Evolutionary conservation across 2,797 vertebrate genomes (phyloP).

Genomic region (Podarcis lilfordi): DNA sequence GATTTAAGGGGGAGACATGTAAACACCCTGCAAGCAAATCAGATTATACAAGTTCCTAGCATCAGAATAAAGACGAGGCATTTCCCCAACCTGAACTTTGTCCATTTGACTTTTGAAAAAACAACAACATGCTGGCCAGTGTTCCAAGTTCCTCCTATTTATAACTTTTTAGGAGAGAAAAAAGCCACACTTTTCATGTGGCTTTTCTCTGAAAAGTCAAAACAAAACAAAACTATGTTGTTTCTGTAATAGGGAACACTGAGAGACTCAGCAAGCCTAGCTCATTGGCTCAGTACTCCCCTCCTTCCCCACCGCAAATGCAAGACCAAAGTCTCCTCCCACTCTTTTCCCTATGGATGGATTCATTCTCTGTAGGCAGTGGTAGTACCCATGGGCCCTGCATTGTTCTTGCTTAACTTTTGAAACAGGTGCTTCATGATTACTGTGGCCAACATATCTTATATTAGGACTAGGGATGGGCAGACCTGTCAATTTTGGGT

Average conservation of each 20-base stretch:
- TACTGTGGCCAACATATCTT: not conserved
- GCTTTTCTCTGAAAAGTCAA: not conserved
- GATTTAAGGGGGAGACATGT: too few relatives aligned
- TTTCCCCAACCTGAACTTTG: not conserved
- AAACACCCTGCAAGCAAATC: too few relatives aligned
- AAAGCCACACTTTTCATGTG: not conserved
- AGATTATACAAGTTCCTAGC: not conserved
- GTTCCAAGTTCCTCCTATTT: not conserved
- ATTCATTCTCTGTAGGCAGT: not conserved
- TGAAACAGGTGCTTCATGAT: not conserved
- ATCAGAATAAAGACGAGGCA: not conserved
- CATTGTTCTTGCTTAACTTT: not conserved
- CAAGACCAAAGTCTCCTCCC: not conserved
- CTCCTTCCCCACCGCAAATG: not conserved
- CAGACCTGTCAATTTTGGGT: too few relatives aligned
- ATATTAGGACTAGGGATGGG: not conserved
- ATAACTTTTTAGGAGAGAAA: conserved; percentile 4
- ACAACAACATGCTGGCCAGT: not conserved
- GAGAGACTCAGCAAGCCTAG: not conserved
- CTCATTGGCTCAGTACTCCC: not conserved
- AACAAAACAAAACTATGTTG: not conserved
- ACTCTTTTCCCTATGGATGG: not conserved
- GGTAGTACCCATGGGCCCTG: too few relatives aligned
- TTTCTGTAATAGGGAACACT: not conserved
- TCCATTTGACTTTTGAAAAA: not conserved